phyloP scores from a whole-genome alignment of 35 echinoderm and acorn worm genomes.

The Anneissia japonica region DNA sequence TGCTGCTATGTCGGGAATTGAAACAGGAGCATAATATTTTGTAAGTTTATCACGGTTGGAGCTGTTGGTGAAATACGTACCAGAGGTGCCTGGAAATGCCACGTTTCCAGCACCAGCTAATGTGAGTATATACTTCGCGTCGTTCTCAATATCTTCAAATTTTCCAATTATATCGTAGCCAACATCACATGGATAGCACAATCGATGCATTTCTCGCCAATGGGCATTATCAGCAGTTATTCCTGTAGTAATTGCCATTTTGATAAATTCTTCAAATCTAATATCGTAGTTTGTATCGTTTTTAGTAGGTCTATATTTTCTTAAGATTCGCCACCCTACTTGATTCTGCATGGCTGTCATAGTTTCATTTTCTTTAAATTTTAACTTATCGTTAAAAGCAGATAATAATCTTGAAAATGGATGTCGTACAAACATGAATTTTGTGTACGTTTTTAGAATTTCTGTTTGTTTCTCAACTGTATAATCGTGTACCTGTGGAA shows the following conservation, averaged over 20 bases:
- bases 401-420: conserved; percentile 54
- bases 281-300: conserved; percentile 18
- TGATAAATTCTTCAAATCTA: conserved; percentile 46
- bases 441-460: conserved; percentile 39
- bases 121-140: conserved; percentile 37
- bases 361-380: not conserved
- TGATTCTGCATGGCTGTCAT: not conserved
- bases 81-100: not conserved
- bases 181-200: conserved; percentile 45
- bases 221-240: conserved; percentile 5
- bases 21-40: not conserved
- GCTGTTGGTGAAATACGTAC: conserved; percentile 5
- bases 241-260: not conserved
- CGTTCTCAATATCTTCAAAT: conserved; percentile 35
- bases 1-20: not conserved
- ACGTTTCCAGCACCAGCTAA: not conserved
- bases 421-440: conserved; percentile 59
- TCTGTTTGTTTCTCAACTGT: not conserved
- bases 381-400: conserved; percentile 51
- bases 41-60: conserved; percentile 1
- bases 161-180: conserved; percentile 54
- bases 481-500: not conserved
- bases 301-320: not conserved
- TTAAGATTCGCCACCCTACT: not conserved
- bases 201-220: conserved; percentile 33